Conservation (phyloP, 2,113 vertebrate species). For the Periophthalmodon schlosseri region DNA sequence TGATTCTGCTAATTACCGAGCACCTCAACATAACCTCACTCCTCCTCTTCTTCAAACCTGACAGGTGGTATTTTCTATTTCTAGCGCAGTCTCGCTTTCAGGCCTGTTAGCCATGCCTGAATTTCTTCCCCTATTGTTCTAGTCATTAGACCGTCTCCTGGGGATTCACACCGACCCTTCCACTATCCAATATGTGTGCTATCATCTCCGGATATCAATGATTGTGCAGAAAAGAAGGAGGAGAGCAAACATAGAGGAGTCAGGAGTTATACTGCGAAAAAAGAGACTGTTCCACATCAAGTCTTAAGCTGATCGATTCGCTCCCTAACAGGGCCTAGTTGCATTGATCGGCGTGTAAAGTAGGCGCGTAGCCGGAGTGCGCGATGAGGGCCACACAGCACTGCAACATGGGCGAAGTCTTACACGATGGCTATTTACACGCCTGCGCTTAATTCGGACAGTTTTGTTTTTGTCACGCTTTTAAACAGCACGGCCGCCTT, state of each 20-base stretch:
- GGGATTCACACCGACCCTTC: constrained; percentile 39
- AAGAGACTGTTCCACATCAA: constrained; percentile 62
- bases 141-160: constrained; percentile 43
- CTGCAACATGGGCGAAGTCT: constrained; percentile 32
- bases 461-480: constrained; percentile 6
- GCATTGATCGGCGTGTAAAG: constrained; percentile 73
- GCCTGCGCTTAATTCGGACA: not conserved
- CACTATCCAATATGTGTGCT: constrained; percentile 33
- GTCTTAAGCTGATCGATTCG: constrained; percentile 70
- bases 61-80: constrained; percentile 8
- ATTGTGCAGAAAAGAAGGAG: constrained; percentile 25
- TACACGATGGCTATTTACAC: constrained; percentile 20
- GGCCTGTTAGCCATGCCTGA: constrained; percentile 11
- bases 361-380: constrained; percentile 64
- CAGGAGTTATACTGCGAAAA: constrained; percentile 51
- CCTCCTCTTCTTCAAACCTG: not conserved
- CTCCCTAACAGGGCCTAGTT: constrained; percentile 65
- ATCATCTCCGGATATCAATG: constrained; percentile 54
- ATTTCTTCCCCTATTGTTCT: constrained; percentile 9
- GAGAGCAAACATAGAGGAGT: constrained; percentile 45
- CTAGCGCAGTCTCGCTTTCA: not conserved
- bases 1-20: not conserved
- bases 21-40: not conserved
- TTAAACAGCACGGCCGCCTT: constrained; percentile 5
- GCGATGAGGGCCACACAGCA: constrained; percentile 52